Evolutionary conservation across 37 sponge, comb jelly and placozoan species (phyloP), one percentile per base, ranked within the genome.

Genomic region (Ianthella basta): DNA sequence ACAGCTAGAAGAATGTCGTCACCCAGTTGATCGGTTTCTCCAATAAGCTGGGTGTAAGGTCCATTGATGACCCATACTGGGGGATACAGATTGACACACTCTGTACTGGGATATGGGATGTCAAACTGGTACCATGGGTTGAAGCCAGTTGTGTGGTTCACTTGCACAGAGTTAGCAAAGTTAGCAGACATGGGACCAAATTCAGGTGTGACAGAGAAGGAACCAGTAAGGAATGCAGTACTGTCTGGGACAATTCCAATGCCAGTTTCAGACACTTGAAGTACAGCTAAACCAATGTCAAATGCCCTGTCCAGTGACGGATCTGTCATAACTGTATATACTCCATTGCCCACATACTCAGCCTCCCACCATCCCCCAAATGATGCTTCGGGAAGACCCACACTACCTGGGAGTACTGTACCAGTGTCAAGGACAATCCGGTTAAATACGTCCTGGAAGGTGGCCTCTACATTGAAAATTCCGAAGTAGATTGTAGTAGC

Each of bases 311-410:
- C 84, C 5, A 14, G 24, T 1, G 78, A 75, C 14, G 89, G 89
- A 0, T 60, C 75, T 35, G 94, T 91, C 56, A 29, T 0, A 8
- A 94, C 56, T 0, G 38, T 61, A 30, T 54, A 94, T 0, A 57
- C 80, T 53, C 94, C 91, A 75, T 78, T 72, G 6, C 87, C 94
- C 53, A 85, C 20, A 75, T 74, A 64, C 18, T 30, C 55, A 13
- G 94, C 82, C 44, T 68, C 35, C 56, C 88, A 59, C 92, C 92
- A 95, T 5, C 92, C 95, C 0, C 95, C 92, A 65, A 41, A 89
- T 18, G 82, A 14, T 72, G 60, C 86, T 13, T 5, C 24, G 12
- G 89, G 86, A n/a, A 85, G 59, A 0, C 54, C 56, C 23, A 6
- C 21, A 39, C 27, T 29, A 15, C 23, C 33, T 1, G 85, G 20